phyloP scores from a whole-genome alignment of 2,113 vertebrate species.

The Martes martes region DNA sequence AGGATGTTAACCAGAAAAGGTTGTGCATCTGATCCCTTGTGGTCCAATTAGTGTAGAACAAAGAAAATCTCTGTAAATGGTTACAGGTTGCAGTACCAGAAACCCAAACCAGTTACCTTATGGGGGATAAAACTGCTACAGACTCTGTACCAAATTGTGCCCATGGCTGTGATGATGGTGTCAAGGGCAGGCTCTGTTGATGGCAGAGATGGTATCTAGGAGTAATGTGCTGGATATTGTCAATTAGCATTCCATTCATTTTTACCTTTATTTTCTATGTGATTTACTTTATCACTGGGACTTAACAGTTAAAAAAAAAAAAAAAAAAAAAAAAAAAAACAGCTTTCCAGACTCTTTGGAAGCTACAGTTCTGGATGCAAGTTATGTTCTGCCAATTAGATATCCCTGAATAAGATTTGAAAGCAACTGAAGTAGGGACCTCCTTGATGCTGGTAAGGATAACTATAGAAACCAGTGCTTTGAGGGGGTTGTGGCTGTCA shows the following conservation, averaged over 20 bases:
- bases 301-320: background rate
- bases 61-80: constrained; percentile 29
- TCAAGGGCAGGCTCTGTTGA: background rate
- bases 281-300: background rate
- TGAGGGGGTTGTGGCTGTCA: background rate
- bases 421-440: background rate
- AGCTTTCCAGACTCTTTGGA: background rate
- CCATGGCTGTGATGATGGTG: background rate
- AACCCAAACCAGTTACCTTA: background rate
- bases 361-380: background rate
- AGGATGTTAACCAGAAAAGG: constrained; percentile 32
- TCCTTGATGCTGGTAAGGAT: background rate
- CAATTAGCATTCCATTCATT: background rate
- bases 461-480: background rate
- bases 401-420: background rate
- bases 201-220: background rate
- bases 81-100: background rate
- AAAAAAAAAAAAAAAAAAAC: background rate
- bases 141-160: background rate
- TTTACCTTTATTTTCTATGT: background rate
- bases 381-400: background rate
- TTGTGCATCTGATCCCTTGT: background rate
- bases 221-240: background rate
- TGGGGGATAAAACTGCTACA: background rate
- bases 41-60: constrained; percentile 26